These are phyloP conservation scores for Apamea crenata DNA, from an alignment of 2,888 invertebrate genomes.

Conservation along the genomic window DNA sequence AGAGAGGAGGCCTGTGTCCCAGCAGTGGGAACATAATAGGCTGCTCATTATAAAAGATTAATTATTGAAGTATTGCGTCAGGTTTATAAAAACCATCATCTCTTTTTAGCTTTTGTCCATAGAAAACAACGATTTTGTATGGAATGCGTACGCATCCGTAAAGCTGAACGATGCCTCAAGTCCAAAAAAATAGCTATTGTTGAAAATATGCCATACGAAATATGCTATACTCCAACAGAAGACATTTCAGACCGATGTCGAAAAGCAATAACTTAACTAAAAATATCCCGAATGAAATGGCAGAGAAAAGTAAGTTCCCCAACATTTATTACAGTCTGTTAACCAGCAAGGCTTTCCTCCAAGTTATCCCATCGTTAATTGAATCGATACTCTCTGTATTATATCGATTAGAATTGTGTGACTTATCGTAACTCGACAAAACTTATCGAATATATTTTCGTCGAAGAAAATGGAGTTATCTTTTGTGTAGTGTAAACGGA, in stretches of 20 bases:
- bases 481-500: constrained; percentile 50
- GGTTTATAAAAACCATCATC: not conserved
- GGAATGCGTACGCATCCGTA: too few species aligned
- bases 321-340: constrained; percentile 64
- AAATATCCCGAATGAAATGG: constrained; percentile 50
- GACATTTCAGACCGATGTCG: constrained; percentile 24
- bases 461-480: constrained; percentile 47
- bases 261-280: constrained; percentile 51
- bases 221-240: not conserved
- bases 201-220: not conserved
- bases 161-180: too few species aligned
- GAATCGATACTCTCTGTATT: constrained; percentile 58
- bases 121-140: too few species aligned
- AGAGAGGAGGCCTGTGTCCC: too few species aligned
- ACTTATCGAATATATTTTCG: constrained; percentile 52
- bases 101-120: too few species aligned
- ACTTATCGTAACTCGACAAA: constrained; percentile 46
- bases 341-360: constrained; percentile 58
- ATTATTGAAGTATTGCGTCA: not conserved
- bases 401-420: constrained; percentile 56
- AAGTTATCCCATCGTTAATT: constrained; percentile 61
- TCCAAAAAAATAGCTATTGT: not conserved
- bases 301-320: constrained; percentile 50
- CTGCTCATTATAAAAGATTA: not conserved
- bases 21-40: too few species aligned